Evolutionary conservation across 2,113 vertebrate species (phyloP).

Genomic region (Triplophysa siluroides): DNA sequence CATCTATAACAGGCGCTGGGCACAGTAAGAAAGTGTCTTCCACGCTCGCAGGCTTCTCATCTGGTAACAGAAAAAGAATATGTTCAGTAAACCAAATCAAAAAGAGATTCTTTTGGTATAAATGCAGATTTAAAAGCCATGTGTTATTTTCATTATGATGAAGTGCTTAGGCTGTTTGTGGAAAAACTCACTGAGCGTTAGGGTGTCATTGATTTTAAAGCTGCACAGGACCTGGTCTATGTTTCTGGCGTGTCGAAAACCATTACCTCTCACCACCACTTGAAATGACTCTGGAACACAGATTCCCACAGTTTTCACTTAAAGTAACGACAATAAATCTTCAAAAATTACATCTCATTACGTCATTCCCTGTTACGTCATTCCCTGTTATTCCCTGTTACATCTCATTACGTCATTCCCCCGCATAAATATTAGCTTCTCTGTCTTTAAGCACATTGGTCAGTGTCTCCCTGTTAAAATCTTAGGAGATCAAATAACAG

Average conservation of each 20-base stretch:
- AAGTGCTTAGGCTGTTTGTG: neutral
- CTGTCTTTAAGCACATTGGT: neutral
- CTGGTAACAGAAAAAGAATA: constrained; percentile 61
- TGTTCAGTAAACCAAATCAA: neutral
- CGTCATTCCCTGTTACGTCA: neutral
- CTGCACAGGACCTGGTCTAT: constrained; percentile 86
- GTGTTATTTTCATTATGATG: neutral
- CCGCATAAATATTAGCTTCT: neutral
- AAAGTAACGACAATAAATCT: neutral
- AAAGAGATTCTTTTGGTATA: neutral
- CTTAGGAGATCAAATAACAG: constrained; percentile 28
- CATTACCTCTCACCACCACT: constrained; percentile 83
- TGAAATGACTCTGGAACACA: constrained; percentile 82
- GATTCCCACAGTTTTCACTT: constrained; percentile 9
- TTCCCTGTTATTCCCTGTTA: too few species aligned
- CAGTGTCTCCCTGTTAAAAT: constrained; percentile 42
- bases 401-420: constrained; percentile 27
- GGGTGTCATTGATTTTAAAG: constrained; percentile 85
- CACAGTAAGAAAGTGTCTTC: constrained; percentile 81
- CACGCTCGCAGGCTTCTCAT: constrained; percentile 76
- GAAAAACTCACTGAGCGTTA: constrained; percentile 81
- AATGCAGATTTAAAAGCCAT: neutral
- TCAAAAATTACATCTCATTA: constrained; percentile 29
- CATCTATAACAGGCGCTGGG: constrained; percentile 82
- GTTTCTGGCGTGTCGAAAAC: constrained; percentile 82